Evolutionary conservation across 2,797 vertebrate genomes (phyloP), one percentile per base, ranked within the genome.

Genomic region (Tragelaphus eurycerus): DNA sequence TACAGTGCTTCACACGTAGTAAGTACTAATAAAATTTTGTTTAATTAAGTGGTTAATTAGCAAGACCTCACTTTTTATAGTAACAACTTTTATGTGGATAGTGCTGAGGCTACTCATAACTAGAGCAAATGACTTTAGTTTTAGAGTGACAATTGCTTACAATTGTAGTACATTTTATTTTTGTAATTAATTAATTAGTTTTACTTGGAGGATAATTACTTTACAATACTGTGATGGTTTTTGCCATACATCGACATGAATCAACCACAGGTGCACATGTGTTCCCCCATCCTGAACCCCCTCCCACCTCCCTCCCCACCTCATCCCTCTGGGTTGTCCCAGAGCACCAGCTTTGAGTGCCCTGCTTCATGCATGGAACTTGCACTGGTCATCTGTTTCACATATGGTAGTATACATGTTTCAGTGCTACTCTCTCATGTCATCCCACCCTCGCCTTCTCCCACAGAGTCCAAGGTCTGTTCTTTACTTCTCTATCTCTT

Each of bases 121-220:
- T 90, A 91, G 31, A 96, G 50, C 10, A 97, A 82, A 82, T 76
- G 46, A 88, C 50, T 97, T 94, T 92, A 67, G 76, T 89, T 84
- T 94, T 85, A 48, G 17, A 86, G 29, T 82, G 46, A 88, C 11
- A 84, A 2, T 12, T 85, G 23, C 11, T 86, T 64, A 38, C 54
- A 93, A n/a, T 64, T n/a, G 15, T n/a, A 71, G 67, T 11, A 71
- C 19, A 71, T 71, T 71, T 71, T 38, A 71, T 71, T 71, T 71
- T 38, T 38, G 19, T 64, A 19, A n/a, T 64, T 71, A 2, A 64
- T 64, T 64, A 38, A 38, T 71, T 60, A 60, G 59, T 60, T 71
- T 38, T 71, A 71, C 67, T 23, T 71, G 67, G 10, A 71, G 34
- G 67, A 11, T 38, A 71, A 38, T 71, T 71, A 12, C n/a, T 71